phyloP scores from a whole-genome alignment of 2,888 invertebrate genomes.

The Protophormia terraenovae region DNA sequence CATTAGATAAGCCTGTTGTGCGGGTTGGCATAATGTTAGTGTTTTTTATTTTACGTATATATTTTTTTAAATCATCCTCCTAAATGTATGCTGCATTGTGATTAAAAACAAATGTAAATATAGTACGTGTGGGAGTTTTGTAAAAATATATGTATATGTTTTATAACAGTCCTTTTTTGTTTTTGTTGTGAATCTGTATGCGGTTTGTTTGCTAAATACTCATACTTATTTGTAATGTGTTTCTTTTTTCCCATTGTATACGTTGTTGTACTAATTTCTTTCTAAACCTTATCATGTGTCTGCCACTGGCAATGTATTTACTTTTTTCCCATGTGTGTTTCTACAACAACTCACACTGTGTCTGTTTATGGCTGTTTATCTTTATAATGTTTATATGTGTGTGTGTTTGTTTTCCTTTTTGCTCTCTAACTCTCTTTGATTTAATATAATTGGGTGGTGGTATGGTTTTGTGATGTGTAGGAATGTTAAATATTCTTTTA shows the following conservation, averaged over 20 bases:
- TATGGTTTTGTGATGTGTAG: slow-evolving; percentile 5
- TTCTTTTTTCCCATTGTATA: neutral
- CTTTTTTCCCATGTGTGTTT: slow-evolving; percentile 60
- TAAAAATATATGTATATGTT: too few relatives aligned
- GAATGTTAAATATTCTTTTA: slow-evolving; percentile 43
- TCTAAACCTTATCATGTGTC: slow-evolving; percentile 65
- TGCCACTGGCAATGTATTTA: slow-evolving; percentile 65
- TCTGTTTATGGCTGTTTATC: slow-evolving; percentile 52
- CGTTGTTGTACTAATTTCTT: slow-evolving; percentile 58
- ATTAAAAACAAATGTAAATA: slow-evolving; percentile 25
- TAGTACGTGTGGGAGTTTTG: neutral
- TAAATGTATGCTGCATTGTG: slow-evolving; percentile 45
- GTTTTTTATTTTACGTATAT: neutral
- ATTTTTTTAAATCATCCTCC: slow-evolving; percentile 5
- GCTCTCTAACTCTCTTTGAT: slow-evolving; percentile 14
- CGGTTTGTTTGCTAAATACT: slow-evolving; percentile 52
- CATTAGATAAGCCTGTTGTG: slow-evolving; percentile 44
- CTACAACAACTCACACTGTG: slow-evolving; percentile 36
- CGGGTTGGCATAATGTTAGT: slow-evolving; percentile 29
- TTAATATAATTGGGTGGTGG: slow-evolving; percentile 5
- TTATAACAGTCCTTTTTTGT: neutral
- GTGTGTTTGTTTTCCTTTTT: neutral
- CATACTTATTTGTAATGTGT: slow-evolving; percentile 10
- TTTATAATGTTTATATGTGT: slow-evolving; percentile 27
- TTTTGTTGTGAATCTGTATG: neutral